Conservation (phyloP, 2,797 vertebrate genomes). For the Perodicticus potto region DNA sequence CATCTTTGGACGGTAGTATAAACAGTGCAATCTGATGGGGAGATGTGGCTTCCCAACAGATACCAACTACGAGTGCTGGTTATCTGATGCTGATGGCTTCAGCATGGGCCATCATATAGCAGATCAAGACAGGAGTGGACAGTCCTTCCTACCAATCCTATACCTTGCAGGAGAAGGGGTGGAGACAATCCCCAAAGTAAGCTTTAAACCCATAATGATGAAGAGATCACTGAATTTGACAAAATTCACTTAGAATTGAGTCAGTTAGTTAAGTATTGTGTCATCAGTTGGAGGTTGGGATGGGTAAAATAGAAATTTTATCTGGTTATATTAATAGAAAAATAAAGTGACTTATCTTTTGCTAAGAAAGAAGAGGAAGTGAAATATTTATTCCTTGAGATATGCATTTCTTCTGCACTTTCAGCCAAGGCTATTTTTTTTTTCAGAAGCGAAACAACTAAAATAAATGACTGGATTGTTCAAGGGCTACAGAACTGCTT, state of each 20-base stretch:
- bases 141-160: neutral
- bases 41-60: neutral
- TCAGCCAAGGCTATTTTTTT: neutral
- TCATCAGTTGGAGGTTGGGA: neutral
- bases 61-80: accelerated
- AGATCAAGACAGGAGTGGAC: neutral
- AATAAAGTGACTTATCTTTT: neutral
- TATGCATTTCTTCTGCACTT: neutral
- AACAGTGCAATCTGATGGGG: neutral
- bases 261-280: neutral
- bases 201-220: neutral
- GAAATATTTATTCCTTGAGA: neutral
- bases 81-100: neutral
- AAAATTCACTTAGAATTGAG: neutral
- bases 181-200: neutral
- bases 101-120: neutral
- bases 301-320: neutral
- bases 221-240: neutral
- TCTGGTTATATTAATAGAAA: neutral
- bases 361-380: neutral
- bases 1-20: too few species aligned
- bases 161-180: neutral
- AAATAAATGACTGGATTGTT: neutral
- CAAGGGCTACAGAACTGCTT: neutral
- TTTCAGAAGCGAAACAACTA: conserved; percentile 5